Conservation (phyloP, 37 sponge, comb jelly and placozoan species). For the Geodia barretti region DNA sequence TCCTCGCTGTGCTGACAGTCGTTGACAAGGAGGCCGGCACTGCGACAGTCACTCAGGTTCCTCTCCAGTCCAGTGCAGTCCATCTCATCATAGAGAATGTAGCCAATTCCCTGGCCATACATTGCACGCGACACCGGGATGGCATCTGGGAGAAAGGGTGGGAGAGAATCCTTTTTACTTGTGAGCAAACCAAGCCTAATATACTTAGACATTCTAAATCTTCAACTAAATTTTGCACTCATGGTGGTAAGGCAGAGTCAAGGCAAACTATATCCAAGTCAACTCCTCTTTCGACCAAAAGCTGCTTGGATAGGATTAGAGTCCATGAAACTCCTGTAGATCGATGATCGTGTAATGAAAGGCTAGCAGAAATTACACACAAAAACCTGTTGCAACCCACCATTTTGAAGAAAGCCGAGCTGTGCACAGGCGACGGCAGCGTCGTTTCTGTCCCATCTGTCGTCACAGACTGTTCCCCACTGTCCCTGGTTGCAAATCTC, state of each 20-base stretch:
- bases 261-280: no score
- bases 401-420: slow-evolving; percentile 21
- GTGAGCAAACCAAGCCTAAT: no score
- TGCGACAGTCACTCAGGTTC: slow-evolving; percentile 28
- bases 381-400: background rate
- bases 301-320: no score
- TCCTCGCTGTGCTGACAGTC: slow-evolving; percentile 49
- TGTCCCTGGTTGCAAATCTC: slow-evolving; percentile 35
- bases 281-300: no score
- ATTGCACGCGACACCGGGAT: slow-evolving; percentile 9
- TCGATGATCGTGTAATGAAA: no score
- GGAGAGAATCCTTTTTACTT: no score
- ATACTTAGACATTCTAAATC: no score
- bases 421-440: slow-evolving; percentile 42
- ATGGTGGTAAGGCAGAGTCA: no score
- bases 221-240: no score
- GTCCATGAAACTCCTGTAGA: no score
- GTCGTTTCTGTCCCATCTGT: slow-evolving; percentile 30
- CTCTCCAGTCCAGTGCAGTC: slow-evolving; percentile 45
- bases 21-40: background rate
- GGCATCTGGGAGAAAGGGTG: slow-evolving; percentile 34
- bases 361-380: no score
- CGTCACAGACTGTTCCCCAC: slow-evolving; percentile 61
- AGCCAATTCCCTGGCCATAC: slow-evolving; percentile 33
- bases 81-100: slow-evolving; percentile 54